Conservation (phyloP, 2,888 invertebrate species). For the Acanthosoma haemorrhoidale region DNA sequence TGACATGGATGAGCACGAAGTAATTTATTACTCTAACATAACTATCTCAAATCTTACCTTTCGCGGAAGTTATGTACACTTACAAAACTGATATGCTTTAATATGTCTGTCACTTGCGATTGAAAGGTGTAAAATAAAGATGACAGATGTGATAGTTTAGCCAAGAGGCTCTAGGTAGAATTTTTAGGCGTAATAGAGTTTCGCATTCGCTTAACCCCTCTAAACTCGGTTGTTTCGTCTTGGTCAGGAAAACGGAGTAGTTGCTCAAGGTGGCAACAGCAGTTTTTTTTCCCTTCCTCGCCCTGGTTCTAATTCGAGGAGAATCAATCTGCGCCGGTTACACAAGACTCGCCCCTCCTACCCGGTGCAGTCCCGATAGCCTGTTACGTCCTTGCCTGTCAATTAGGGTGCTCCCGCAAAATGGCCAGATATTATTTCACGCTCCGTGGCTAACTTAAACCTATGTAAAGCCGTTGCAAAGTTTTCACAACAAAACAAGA, state of each 20-base stretch:
- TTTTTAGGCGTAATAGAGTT: too few species aligned
- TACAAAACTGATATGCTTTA: too few species aligned
- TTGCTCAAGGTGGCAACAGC: not conserved
- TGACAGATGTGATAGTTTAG: too few species aligned
- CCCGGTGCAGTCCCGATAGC: not conserved
- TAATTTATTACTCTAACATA: too few species aligned
- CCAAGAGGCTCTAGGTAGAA: too few species aligned
- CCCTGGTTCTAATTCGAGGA: not conserved
- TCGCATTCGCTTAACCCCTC: too few species aligned
- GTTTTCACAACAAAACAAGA: not conserved
- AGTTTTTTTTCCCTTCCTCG: not conserved
- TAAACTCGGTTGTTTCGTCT: too few species aligned
- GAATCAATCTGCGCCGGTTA: not conserved
- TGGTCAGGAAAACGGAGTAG: not conserved
- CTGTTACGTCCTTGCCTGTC: not conserved
- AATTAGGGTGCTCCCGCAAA: not conserved
- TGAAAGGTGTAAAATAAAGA: too few species aligned
- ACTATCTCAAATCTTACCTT: too few species aligned
- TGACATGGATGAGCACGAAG: too few species aligned
- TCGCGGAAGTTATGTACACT: too few species aligned
- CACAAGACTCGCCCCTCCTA: not conserved
- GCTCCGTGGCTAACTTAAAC: not conserved
- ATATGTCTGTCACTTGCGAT: too few species aligned
- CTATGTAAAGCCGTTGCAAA: not conserved
- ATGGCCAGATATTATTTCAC: not conserved